Evolutionary conservation across 2,113 vertebrate genomes (phyloP).

Genomic region (Rhabdornis inornatus): DNA sequence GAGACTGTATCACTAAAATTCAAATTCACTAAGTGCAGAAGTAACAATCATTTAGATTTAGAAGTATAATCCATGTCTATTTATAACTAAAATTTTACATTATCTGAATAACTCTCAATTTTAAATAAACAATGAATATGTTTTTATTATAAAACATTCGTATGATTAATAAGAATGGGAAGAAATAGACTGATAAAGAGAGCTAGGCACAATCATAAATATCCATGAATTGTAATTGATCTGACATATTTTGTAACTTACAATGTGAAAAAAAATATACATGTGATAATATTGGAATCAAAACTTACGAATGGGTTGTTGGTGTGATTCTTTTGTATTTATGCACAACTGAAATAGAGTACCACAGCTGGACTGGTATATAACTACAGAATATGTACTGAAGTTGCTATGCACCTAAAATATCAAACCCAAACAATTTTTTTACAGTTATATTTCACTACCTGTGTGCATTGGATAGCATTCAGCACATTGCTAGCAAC

Average conservation of each 20-base stretch:
- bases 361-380: neutral
- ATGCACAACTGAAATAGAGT: neutral
- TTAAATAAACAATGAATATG: neutral
- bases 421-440: neutral
- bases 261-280: neutral
- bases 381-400: neutral
- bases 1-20: neutral
- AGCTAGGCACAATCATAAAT: neutral
- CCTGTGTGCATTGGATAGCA: fast-evolving
- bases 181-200: neutral
- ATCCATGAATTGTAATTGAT: neutral
- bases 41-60: neutral
- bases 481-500: neutral
- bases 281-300: neutral
- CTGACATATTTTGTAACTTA: neutral
- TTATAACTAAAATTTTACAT: neutral
- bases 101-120: neutral
- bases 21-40: neutral
- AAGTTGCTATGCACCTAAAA: neutral
- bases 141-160: neutral
- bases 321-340: neutral
- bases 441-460: neutral
- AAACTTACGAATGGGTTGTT: neutral
- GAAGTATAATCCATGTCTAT: neutral
- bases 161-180: neutral